These are phyloP conservation scores for Ceuthmochares aereus DNA, from an alignment of 2,113 vertebrate genomes.

Conservation along the genomic window DNA sequence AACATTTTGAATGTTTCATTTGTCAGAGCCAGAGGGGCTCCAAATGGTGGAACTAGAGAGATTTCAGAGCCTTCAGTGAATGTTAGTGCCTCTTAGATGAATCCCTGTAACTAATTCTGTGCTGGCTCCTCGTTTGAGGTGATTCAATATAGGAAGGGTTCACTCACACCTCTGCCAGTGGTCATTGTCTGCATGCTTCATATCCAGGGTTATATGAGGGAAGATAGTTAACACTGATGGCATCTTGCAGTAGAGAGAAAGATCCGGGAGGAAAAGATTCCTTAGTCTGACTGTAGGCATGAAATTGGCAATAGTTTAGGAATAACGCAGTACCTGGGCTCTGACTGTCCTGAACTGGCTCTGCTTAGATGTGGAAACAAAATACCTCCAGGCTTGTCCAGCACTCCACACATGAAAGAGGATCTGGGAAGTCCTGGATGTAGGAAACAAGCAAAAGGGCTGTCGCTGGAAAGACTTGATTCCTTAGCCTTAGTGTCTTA, in stretches of 20 bases:
- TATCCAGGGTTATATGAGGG: neutral
- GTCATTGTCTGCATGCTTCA: neutral
- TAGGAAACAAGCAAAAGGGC: neutral
- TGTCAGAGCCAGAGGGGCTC: neutral
- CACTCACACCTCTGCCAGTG: neutral
- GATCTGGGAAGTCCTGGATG: neutral
- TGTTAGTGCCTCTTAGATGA: neutral
- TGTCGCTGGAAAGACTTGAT: neutral
- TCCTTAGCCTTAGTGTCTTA: neutral
- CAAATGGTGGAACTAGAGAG: neutral
- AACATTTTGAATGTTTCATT: neutral
- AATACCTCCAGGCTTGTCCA: neutral
- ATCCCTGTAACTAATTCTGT: neutral
- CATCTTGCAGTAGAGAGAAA: neutral
- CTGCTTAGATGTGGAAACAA: neutral
- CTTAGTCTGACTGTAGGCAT: neutral
- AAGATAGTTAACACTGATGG: neutral
- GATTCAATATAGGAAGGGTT: neutral
- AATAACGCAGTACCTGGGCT: neutral
- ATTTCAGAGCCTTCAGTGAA: neutral
- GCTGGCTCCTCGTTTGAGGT: neutral
- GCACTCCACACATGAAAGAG: neutral
- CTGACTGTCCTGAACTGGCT: neutral
- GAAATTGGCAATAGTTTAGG: neutral
- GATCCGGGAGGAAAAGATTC: neutral